phyloP scores from a whole-genome alignment of 2,113 vertebrate species.

The Silurus glanis region DNA sequence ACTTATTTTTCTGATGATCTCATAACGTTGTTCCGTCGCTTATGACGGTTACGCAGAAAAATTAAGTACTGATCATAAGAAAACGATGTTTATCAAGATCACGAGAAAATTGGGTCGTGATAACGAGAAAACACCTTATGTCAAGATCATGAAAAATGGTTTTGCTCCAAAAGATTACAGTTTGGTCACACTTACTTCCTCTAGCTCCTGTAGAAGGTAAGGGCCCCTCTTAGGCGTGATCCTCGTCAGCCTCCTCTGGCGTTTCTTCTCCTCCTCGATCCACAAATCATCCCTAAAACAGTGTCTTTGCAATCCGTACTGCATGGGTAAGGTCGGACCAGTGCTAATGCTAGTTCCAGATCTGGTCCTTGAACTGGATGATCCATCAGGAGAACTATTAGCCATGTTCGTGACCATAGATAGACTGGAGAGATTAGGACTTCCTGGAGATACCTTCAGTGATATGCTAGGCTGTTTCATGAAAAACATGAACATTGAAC shows the following conservation, averaged over 20 bases:
- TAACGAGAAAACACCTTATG: too few species aligned
- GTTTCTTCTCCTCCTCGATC: conserved; percentile 78
- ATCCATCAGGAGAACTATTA: conserved; percentile 35
- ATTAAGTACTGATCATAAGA: too few species aligned
- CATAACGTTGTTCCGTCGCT: too few species aligned
- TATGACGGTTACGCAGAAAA: too few species aligned
- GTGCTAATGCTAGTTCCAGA: conserved; percentile 40
- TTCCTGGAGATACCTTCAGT: conserved; percentile 65
- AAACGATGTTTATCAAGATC: too few species aligned
- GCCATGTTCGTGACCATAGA: conserved; percentile 57
- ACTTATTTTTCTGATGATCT: too few species aligned
- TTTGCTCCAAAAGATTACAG: not conserved
- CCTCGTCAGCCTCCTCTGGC: conserved; percentile 71
- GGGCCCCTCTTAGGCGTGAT: conserved; percentile 55
- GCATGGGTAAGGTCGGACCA: conserved; percentile 46
- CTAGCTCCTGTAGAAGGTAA: conserved; percentile 58
- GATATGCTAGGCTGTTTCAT: conserved; percentile 58
- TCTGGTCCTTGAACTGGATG: conserved; percentile 41
- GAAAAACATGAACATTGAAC: not conserved
- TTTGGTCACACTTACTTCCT: conserved; percentile 74
- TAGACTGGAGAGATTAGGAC: conserved; percentile 58
- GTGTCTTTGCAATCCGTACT: conserved; percentile 51
- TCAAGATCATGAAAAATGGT: too few species aligned
- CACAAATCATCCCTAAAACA: conserved; percentile 82
- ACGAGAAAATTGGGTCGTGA: too few species aligned